Conservation (phyloP, 2,888 invertebrate species). For the Pheosia gnoma region DNA sequence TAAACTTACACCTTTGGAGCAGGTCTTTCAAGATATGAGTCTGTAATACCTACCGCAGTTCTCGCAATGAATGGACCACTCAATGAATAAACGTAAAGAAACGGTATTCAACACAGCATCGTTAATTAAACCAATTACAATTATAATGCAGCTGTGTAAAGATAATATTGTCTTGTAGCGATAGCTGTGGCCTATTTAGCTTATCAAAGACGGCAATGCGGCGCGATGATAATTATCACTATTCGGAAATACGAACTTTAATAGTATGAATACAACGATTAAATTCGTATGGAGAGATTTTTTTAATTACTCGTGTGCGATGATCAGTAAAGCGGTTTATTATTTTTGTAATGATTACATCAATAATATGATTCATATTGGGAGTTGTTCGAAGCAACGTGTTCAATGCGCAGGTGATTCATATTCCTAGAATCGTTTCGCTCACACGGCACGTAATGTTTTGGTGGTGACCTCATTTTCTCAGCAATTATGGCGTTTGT, state of each 20-base stretch:
- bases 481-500: not conserved
- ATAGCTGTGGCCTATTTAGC: conserved; percentile 48
- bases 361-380: not conserved
- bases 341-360: not conserved
- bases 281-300: not conserved
- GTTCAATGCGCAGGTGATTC: not conserved
- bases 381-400: not conserved
- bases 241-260: not conserved
- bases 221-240: conserved; percentile 7
- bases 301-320: not conserved
- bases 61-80: not conserved
- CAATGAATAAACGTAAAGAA: not conserved
- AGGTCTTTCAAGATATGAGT: not conserved
- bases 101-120: not conserved
- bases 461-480: not conserved
- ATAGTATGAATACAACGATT: not conserved
- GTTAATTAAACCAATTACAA: conserved; percentile 1
- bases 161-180: conserved; percentile 44
- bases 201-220: conserved; percentile 39
- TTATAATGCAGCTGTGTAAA: conserved; percentile 35
- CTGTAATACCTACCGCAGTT: conserved; percentile 1
- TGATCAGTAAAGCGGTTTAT: not conserved
- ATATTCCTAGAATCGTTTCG: not conserved
- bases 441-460: not conserved
- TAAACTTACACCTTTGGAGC: too few species aligned